Base-by-base conservation (phyloP, 1,140 invertebrate genomes). In the Euura lappo region DNA sequence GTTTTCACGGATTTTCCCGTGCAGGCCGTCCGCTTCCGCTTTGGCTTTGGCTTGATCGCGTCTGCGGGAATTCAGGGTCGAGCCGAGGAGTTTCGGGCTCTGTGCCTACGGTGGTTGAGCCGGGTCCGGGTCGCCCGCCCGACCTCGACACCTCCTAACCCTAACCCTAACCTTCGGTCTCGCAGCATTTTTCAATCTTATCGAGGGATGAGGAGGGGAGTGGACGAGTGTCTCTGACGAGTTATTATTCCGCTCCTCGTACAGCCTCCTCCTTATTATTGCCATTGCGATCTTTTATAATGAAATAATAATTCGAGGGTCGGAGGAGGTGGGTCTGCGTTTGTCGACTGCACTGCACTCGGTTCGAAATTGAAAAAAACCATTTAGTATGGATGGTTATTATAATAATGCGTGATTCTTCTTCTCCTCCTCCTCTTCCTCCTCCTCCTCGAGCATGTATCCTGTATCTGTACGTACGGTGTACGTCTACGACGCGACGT, bases 1-100 rank as follows among this genome's bases (percentile, higher is more conserved):
- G 85, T 87, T 88, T 88, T 88, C 86, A 87, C 85, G 85, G 85
- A 79, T 87, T 88, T 88, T 88, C 83, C 83, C 79, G 86, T 86
- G 86, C 84, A 80, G 10, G 51, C 51, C 13, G 28, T 28, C 28
- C 28, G 28, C 28, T 28, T 8, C 1, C 13, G 51, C 3, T 60
- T 8, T 5, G 28, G 51, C 3, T 60, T 8, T 5, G 28, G 28
- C 28, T 28, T 1, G 28, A 28, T 28, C 51, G 51, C 6, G 51
- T 60, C 51, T 60, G 28, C 28, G 28, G 6, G 51, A 60, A 60
- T 60, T 60, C 51, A 60, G 51, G 51, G 51, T 60, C 51, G 51
- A 60, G 51, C 2, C 51, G 13, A 60, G 8, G 51, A 60, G 51
- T 60, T 60, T 6, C 8, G 51, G 51, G 51, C 51, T 60, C 51